Percentiles rank a stretch among this genome's conserved stretches.
Conservation (phyloP, 2,888 invertebrate species). For the Ormyrus rosae region DNA sequence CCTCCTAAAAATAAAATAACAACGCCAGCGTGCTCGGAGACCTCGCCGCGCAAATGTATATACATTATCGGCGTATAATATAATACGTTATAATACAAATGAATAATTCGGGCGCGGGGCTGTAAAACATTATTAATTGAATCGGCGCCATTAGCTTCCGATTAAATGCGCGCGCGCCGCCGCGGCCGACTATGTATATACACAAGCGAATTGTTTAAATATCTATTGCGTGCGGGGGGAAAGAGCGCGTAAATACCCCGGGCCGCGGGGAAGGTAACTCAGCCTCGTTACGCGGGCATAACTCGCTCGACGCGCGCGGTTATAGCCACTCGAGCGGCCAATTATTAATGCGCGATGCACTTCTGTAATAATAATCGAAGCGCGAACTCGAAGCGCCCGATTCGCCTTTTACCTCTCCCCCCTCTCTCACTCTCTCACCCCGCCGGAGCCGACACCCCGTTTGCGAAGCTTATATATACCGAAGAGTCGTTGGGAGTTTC, state of each 20-base stretch:
- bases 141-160: slow-evolving; percentile 29
- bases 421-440: too few relatives aligned
- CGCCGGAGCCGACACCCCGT: too few relatives aligned
- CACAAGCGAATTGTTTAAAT: slow-evolving; percentile 40
- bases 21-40: not conserved
- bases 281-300: too few relatives aligned
- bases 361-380: slow-evolving; percentile 40
- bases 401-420: not conserved
- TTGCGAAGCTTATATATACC: too few relatives aligned
- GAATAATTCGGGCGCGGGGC: slow-evolving; percentile 14
- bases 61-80: too few relatives aligned
- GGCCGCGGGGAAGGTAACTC: not conserved
- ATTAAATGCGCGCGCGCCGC: slow-evolving; percentile 29
- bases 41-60: too few relatives aligned
- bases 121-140: slow-evolving; percentile 47
- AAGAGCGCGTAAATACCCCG: slow-evolving; percentile 36
- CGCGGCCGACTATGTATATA: too few relatives aligned
- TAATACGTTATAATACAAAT: slow-evolving; percentile 1
- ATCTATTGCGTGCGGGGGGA: slow-evolving; percentile 24
- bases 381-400: not conserved
- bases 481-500: too few relatives aligned
- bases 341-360: slow-evolving; percentile 44
- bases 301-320: slow-evolving; percentile 46
- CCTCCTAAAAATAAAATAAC: not conserved
- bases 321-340: slow-evolving; percentile 49